phyloP scores from a whole-genome alignment of 2,113 vertebrate species.

The Lota lota region DNA sequence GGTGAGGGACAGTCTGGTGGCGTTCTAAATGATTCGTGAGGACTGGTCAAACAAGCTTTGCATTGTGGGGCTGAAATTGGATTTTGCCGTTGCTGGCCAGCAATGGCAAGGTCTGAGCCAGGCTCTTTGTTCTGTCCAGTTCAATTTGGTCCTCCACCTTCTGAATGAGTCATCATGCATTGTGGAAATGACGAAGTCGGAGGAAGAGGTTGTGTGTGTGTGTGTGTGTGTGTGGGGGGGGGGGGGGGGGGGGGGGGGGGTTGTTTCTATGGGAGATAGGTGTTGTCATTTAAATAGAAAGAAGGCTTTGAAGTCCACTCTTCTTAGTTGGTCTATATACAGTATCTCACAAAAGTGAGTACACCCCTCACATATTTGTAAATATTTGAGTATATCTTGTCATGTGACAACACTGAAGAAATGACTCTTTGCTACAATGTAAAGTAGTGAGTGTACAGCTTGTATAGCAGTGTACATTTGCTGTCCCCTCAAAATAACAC shows the following conservation, averaged over 20 bases:
- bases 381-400: no score
- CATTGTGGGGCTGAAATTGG: constrained; percentile 63
- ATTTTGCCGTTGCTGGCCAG: constrained; percentile 41
- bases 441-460: no score
- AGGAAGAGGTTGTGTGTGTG: background rate
- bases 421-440: no score
- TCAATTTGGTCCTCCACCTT: constrained; percentile 43
- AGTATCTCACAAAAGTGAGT: no score
- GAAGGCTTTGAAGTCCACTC: constrained; percentile 40
- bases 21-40: constrained; percentile 48
- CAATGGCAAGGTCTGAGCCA: constrained; percentile 22
- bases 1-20: constrained; percentile 56
- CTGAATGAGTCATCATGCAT: constrained; percentile 52
- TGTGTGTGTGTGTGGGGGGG: no score
- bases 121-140: constrained; percentile 50
- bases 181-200: constrained; percentile 36
- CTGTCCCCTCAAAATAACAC: no score
- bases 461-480: no score
- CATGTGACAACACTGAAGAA: no score
- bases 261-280: constrained; percentile 29
- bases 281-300: constrained; percentile 57
- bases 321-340: constrained; percentile 22
- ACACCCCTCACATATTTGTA: no score
- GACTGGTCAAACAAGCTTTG: constrained; percentile 58
- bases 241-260: no score